phyloP scores from a whole-genome alignment of 2,113 vertebrate genomes.

The Aldabrachelys gigantea region DNA sequence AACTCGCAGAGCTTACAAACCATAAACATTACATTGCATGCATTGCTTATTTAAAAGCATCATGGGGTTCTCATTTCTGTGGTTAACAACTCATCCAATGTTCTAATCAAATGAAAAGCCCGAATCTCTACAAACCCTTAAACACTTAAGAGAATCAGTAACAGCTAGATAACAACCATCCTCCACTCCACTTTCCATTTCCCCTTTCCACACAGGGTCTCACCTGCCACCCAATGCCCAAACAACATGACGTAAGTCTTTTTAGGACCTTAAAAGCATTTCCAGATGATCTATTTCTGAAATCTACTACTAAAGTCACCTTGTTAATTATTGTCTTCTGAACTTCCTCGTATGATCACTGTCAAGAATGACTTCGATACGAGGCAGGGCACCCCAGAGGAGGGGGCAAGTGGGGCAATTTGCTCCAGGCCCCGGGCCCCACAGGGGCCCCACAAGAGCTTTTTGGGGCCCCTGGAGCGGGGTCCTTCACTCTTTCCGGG shows the following conservation, averaged over 20 bases:
- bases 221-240: background rate
- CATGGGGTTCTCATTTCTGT: conserved; percentile 50
- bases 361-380: background rate
- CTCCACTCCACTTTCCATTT: conserved; percentile 32
- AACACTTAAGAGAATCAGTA: conserved; percentile 49
- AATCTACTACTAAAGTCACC: conserved; percentile 43
- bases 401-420: too few relatives aligned
- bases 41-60: conserved; percentile 61
- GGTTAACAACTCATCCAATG: conserved; percentile 56
- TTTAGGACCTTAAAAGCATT: conserved; percentile 43
- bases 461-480: too few relatives aligned
- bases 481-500: too few relatives aligned
- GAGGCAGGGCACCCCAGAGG: too few relatives aligned
- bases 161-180: conserved; percentile 30
- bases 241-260: conserved; percentile 49
- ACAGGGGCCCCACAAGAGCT: too few relatives aligned
- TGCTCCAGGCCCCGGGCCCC: too few relatives aligned
- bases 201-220: conserved; percentile 5
- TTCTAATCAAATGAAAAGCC: conserved; percentile 44
- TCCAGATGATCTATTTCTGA: conserved; percentile 39
- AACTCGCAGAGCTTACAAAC: conserved; percentile 14
- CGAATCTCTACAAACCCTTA: conserved; percentile 52
- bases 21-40: conserved; percentile 26
- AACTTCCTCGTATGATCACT: background rate
- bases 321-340: conserved; percentile 30